Base-by-base conservation (phyloP, 2,797 vertebrate genomes). In the Chrosomus eos region DNA sequence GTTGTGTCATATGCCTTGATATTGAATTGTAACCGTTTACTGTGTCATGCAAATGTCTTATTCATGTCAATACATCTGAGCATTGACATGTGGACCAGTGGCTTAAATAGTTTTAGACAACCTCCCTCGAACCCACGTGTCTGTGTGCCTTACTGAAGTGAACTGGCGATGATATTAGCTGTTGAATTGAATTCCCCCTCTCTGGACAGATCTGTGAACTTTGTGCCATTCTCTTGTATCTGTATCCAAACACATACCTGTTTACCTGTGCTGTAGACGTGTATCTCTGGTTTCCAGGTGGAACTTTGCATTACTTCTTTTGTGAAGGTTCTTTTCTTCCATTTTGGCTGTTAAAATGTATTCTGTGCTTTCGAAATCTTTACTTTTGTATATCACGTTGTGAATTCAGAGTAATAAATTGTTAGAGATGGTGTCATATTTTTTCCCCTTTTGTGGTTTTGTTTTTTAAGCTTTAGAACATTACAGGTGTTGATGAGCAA, bases 361-460 rank as follows among this genome's bases (percentile, higher is more conserved):
- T 83, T 86, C 40, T 78, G 80, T 83, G 81, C 84, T 86, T 86
- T 86, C 53, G 62, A 88, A 86, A 86, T 84, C 81, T 79, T 86
- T 87, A 88, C 84, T 89, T 90, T 91, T 91, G 86, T 91, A 88
- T 76, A 84, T 87, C 85, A 87, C 85, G 80, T 87, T 81, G 86
- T 87, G 87, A 83, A 88, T 85, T 79, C 75, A 74, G 71, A 82
- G 66, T 84, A 86, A 85, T 84, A 88, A 88, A 88, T 55, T 45
- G 66, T 64, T 68, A 66, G 21, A 82, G 26, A 28, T 81, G 72
- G 73, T 79, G 43, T 74, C 38, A 2, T 19, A 19, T 36, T 18
- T 70, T 67, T 38, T 28, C 21, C 3, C 38, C 16, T 1, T 28
- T 21, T 28, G 21, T 38, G 1, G 3, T 7, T 60, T 28, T n/a